Conservation (phyloP, 2,797 vertebrate genomes). For the Mus caroli region DNA sequence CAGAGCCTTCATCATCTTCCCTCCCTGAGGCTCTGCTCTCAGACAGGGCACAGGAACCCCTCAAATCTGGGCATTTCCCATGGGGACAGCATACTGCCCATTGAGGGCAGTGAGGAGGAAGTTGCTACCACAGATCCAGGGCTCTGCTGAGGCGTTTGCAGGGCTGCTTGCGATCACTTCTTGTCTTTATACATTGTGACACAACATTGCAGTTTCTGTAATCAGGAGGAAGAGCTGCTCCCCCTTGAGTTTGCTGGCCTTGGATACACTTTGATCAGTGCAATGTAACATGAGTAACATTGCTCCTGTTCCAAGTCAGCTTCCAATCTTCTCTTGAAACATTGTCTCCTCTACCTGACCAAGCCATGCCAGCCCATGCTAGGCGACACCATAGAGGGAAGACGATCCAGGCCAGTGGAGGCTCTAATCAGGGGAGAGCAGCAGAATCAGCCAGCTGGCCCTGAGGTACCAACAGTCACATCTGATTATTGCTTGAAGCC, state of each 20-base stretch:
- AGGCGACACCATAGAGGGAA: background rate
- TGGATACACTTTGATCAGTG: background rate
- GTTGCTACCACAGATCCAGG: rapidly evolving
- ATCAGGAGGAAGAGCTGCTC: background rate
- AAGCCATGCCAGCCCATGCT: background rate
- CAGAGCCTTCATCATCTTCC: background rate
- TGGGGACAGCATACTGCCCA: background rate
- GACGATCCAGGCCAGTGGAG: rapidly evolving
- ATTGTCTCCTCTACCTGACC: background rate
- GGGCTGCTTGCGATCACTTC: too few relatives aligned
- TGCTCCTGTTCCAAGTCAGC: background rate
- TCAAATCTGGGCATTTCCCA: background rate
- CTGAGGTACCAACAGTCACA: background rate
- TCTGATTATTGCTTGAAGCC: background rate
- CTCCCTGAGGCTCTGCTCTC: background rate
- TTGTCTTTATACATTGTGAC: too few relatives aligned
- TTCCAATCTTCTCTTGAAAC: background rate
- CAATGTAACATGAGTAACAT: background rate
- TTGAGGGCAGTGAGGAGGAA: background rate
- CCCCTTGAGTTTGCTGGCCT: background rate
- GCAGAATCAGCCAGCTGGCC: background rate
- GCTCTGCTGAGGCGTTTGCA: background rate
- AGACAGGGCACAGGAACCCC: background rate
- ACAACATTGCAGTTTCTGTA: background rate
- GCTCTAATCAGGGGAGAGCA: background rate